Evolutionary conservation across 2,113 vertebrate species (phyloP).

Genomic region (Anhinga anhinga): DNA sequence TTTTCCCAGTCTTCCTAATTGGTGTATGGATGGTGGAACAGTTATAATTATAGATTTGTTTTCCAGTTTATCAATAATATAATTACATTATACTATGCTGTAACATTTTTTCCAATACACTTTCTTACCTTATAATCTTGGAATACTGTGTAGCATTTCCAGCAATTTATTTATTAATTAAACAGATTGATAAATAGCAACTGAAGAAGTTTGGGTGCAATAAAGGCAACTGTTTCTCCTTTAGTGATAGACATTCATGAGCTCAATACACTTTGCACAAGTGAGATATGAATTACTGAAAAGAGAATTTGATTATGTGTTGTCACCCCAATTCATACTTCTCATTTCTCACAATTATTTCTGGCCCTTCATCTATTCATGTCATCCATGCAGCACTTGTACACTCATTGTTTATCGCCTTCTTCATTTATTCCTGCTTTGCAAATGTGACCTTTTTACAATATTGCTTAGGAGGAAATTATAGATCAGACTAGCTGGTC

Average conservation of each 20-base stretch:
- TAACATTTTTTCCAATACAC: neutral
- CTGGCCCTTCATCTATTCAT: neutral
- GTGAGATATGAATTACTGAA: neutral
- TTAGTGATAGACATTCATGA: neutral
- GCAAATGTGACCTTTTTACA: constrained; percentile 11
- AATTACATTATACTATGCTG: neutral
- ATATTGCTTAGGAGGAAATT: constrained; percentile 14
- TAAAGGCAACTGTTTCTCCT: neutral
- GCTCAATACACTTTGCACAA: neutral
- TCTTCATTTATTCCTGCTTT: constrained; percentile 12
- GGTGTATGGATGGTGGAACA: neutral
- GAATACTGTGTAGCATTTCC: neutral
- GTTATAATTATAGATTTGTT: neutral
- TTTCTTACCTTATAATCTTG: neutral
- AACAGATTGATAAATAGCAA: neutral
- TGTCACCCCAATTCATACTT: neutral
- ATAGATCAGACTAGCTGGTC: neutral
- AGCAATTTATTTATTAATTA: neutral
- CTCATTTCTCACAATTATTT: neutral
- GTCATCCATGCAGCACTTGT: neutral
- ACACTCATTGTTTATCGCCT: neutral
- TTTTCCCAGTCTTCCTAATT: neutral
- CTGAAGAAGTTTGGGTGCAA: neutral
- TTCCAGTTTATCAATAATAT: neutral
- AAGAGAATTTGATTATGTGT: neutral